Conservation (phyloP, 1,140 invertebrate genomes). For the Leptopilina boulardi region DNA sequence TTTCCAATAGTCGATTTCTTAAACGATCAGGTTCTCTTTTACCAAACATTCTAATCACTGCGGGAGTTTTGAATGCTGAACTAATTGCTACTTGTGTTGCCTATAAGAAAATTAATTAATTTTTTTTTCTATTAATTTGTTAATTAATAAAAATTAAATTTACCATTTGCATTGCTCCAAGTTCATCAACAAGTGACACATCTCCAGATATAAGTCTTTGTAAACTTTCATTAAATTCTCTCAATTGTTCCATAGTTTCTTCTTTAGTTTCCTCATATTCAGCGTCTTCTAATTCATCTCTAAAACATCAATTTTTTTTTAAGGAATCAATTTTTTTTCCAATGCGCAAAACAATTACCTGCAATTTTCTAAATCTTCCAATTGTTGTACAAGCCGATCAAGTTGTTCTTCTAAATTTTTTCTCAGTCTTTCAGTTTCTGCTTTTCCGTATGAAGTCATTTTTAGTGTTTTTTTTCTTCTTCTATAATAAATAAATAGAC, state of each 20-base stretch:
- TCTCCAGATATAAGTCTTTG: constrained; percentile 82
- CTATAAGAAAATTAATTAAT: constrained; percentile 67
- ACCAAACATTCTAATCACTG: constrained; percentile 86
- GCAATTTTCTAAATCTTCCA: constrained; percentile 85
- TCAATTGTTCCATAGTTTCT: constrained; percentile 86
- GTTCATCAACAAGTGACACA: constrained; percentile 82
- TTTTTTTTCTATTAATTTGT: neutral
- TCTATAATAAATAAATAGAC: neutral
- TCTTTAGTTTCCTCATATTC: constrained; percentile 85
- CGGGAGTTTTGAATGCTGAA: constrained; percentile 86
- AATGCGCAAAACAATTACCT: constrained; percentile 74
- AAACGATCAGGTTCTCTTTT: constrained; percentile 84
- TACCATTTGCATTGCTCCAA: constrained; percentile 83
- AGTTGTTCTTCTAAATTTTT: constrained; percentile 85
- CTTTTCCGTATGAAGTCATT: constrained; percentile 70
- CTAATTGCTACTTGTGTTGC: constrained; percentile 87
- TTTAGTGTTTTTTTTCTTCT: constrained; percentile 24
- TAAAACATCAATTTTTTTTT: too few relatives aligned
- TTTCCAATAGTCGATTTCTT: constrained; percentile 78
- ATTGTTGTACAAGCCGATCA: constrained; percentile 83
- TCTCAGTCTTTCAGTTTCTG: constrained; percentile 80
- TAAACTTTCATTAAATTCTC: constrained; percentile 84
- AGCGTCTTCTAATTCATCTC: constrained; percentile 80
- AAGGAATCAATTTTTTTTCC: neutral
- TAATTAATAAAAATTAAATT: constrained; percentile 35